Base-by-base conservation (phyloP, 2,797 vertebrate genomes). In the Parauchenoglanis punctatus region DNA sequence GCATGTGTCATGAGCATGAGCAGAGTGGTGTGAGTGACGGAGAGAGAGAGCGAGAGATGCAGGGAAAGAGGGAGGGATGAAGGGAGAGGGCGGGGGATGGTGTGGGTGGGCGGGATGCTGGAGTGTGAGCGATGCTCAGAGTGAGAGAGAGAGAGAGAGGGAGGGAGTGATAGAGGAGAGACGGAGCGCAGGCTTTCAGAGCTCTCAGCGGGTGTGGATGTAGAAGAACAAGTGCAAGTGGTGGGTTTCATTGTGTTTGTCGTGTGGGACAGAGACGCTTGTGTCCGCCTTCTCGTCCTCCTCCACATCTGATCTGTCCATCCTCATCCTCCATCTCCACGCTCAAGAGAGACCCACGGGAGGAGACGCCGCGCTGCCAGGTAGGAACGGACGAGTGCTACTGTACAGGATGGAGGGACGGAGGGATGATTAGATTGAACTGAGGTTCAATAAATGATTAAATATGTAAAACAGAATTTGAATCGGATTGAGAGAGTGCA, bases 41-140 rank as follows among this genome's bases (percentile, higher is more conserved):
- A 56, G 40, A 11, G 85, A 67, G 40, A 63, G 59, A 59, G 40
- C 31, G 65, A 67, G 68, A 81, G 28, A 76, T 52, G 73, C 73
- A 76, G 73, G 59, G 54, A 76, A 88, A 89, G 87, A 91, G 68
- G 85, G 78, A 88, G 84, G 35, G 84, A 77, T 65, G 91, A 88
- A 88, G 88, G 87, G 23, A 49, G 88, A 91, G 93, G 94, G 93
- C 91, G 93, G 94, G 92, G 92, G 91, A 91, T 93, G 91, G 94
- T 94, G 93, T 91, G 92, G 93, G 94, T 94, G 93, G 95, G 94
- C 91, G 94, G 94, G 94, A 72, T 91, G 93, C 90, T 94, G 93
- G 83, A 86, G 87, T 63, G 76, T 85, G 89, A 91, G 91, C 52
- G 83, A 85, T 86, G 85, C 81, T 85, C 46, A 63, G 86, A 49